Base-by-base conservation (phyloP, 1,140 invertebrate genomes). In the Anastrepha ludens region DNA sequence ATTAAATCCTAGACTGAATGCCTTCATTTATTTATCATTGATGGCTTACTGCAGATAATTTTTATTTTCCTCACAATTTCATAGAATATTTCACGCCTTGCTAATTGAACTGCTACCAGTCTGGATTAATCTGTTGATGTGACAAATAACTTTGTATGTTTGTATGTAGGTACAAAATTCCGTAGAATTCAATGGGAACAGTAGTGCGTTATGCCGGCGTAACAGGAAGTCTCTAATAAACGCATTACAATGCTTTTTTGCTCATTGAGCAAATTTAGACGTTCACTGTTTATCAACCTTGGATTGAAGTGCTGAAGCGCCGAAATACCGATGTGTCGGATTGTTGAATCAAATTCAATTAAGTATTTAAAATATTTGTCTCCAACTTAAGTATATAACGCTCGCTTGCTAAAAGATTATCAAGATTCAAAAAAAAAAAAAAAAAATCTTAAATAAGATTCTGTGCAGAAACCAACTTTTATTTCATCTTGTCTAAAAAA, bases 111-210 rank as follows among this genome's bases (percentile, higher is more conserved):
- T 91, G 91, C 91, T 90, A 89, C 85, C 87, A 87, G 89, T 81
- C 88, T 91, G 89, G 90, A 91, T 91, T 91, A 91, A 92, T 91
- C 90, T 91, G 91, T 92, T 92, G 91, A 89, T 89, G 91, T 89
- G 91, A 91, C 91, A 91, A 90, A 89, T 90, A 62, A 62, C 11
- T 15, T 13, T 62, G 17, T 62, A 62, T 17, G 17, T 17, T 15
- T 74, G 67, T 74, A 47, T 41, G 41, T 74, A 47, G 1, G 17
- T 47, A 74, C 5, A n/a, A 81, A 55, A 81, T 81, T 81, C 74
- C 47, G 29, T 8, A 17, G 47, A 81, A 81, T 81, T 81, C 74
- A 8, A 5, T 81, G 9, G 74, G 8, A 74, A 74, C 2, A 81
- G 47, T 13, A 81, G 17, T 62, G 60, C 60, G 60, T 81, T 20